Percentiles rank a stretch among this genome's conserved stretches.
Evolutionary conservation across 2,113 vertebrate genomes (phyloP).

Genomic region (Phalacrocorax aristotelis): DNA sequence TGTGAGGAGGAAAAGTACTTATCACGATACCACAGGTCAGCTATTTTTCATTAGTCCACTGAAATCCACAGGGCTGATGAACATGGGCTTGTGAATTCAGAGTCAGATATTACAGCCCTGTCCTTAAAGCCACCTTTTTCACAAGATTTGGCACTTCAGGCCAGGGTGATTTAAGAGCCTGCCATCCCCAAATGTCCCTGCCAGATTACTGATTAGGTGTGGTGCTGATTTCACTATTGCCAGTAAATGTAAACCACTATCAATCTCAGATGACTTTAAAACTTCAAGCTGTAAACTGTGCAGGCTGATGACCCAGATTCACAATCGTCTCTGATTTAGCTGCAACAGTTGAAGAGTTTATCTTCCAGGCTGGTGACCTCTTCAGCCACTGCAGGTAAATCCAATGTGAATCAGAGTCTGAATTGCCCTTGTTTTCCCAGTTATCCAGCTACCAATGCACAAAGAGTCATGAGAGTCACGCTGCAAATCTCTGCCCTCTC

Average conservation of each 20-base stretch:
- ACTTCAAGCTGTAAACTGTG: not conserved
- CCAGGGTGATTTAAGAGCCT: not conserved
- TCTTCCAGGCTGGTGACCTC: not conserved
- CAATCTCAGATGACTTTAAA: constrained; percentile 8
- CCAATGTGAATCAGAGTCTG: not conserved
- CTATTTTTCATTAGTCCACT: not conserved
- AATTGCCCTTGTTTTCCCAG: not conserved
- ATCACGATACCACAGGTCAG: not conserved
- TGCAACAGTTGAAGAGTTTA: not conserved
- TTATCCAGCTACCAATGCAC: not conserved
- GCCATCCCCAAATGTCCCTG: not conserved
- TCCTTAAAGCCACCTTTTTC: not conserved
- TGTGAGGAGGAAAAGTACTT: not conserved
- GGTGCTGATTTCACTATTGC: not conserved
- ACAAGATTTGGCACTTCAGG: not conserved
- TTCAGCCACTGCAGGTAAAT: not conserved
- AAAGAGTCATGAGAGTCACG: not conserved
- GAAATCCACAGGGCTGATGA: not conserved
- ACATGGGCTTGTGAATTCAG: not conserved
- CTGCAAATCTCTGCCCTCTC: not conserved
- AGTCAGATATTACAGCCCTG: not conserved
- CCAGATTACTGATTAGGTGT: not conserved
- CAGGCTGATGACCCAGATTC: not conserved
- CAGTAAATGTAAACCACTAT: not conserved
- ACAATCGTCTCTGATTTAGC: constrained; percentile 8